Percentiles rank a stretch among this genome's conserved stretches.
Evolutionary conservation across 1,140 invertebrate species (phyloP).

Genomic region (Melitaea cinxia): DNA sequence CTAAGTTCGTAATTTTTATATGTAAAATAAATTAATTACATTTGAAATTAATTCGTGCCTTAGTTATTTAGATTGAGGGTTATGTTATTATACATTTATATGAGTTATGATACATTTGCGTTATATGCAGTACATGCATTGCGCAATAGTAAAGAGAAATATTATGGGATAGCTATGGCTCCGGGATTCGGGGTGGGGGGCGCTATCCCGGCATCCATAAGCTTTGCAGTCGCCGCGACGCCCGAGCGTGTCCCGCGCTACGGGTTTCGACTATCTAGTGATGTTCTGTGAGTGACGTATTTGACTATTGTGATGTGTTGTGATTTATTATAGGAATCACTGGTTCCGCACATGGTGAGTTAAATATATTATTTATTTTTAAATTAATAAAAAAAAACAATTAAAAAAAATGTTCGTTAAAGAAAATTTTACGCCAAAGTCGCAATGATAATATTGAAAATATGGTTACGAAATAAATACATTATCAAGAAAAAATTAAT

Average conservation of each 20-base stretch:
- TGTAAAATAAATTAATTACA: too few species aligned
- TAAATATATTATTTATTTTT: conserved; percentile 1
- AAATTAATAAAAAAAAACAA: conserved; percentile 7
- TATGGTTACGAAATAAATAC: too few species aligned
- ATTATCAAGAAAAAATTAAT: too few species aligned
- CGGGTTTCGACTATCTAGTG: conserved; percentile 34
- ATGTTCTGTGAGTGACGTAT: conserved; percentile 40
- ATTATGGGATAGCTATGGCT: conserved; percentile 50
- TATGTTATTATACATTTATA: too few species aligned
- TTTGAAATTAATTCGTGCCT: too few species aligned
- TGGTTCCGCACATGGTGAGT: conserved; percentile 58
- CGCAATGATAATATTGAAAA: too few species aligned
- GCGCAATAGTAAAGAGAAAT: conserved; percentile 53
- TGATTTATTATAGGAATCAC: conserved; percentile 43
- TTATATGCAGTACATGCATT: conserved; percentile 25
- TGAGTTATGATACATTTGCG: neutral
- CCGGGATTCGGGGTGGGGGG: conserved; percentile 38
- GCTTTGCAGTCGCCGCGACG: conserved; percentile 43
- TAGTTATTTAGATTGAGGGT: too few species aligned
- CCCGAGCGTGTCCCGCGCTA: conserved; percentile 30
- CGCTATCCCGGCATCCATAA: conserved; percentile 47
- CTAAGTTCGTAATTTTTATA: too few species aligned
- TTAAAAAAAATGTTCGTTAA: neutral
- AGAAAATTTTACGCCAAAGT: too few species aligned
- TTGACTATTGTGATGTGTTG: conserved; percentile 44